Percentiles rank a stretch among this genome's conserved stretches.
These are phyloP conservation scores for Dynastes maya DNA, from an alignment of 2,888 invertebrate genomes.

Conservation along the genomic window DNA sequence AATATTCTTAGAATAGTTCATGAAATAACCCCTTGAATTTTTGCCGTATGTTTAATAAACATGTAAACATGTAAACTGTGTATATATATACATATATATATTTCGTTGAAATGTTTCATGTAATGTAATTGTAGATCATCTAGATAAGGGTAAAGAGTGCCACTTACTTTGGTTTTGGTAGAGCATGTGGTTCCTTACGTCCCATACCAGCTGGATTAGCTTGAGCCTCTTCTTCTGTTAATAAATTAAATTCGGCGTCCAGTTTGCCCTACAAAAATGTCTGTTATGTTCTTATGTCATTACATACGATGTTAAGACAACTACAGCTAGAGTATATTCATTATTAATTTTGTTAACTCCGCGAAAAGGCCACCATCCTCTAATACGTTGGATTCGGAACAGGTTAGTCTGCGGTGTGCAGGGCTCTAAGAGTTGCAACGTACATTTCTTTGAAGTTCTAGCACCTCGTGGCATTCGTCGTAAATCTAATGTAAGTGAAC, in stretches of 20 bases:
- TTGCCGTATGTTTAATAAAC: too few species aligned
- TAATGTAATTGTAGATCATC: too few species aligned
- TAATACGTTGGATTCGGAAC: conserved; percentile 74
- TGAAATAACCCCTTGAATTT: too few species aligned
- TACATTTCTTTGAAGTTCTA: conserved; percentile 71
- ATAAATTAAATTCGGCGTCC: conserved; percentile 78
- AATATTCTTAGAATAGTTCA: too few species aligned
- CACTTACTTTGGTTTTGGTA: conserved; percentile 78
- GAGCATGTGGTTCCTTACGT: conserved; percentile 75
- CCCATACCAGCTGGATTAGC: conserved; percentile 78
- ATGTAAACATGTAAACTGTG: too few species aligned
- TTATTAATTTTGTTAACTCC: conserved; percentile 61
- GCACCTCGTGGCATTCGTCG: conserved; percentile 76
- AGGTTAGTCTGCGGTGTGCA: conserved; percentile 74
- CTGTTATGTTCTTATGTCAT: neutral
- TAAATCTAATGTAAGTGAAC: conserved; percentile 76
- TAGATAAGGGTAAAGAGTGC: neutral
- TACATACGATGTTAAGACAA: neutral
- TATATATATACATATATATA: too few species aligned
- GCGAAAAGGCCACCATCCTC: conserved; percentile 82
- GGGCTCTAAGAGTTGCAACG: conserved; percentile 68
- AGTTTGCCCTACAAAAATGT: conserved; percentile 76
- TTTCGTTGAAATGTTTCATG: too few species aligned
- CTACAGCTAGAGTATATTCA: conserved; percentile 62
- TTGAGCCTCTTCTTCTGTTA: conserved; percentile 76